phyloP scores from a whole-genome alignment of 2,113 vertebrate genomes.

The Paedocypris sp. region DNA sequence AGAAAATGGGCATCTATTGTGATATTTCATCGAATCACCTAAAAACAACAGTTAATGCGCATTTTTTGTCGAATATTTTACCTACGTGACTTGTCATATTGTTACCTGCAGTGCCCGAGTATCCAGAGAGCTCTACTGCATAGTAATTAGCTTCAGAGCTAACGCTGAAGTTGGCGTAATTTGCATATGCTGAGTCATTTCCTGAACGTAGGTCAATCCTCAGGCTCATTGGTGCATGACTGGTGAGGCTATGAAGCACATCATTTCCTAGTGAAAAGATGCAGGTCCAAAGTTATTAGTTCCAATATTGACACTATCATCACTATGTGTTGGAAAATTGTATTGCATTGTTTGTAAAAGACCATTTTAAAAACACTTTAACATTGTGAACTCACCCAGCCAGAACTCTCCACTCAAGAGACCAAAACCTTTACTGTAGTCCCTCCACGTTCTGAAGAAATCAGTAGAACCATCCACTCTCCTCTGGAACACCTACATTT shows the following conservation, averaged over 20 bases:
- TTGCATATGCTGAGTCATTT: conserved; percentile 54
- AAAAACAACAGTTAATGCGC: too few species aligned
- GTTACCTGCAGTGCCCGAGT: conserved; percentile 62
- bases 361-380: too few species aligned
- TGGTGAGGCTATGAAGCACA: conserved; percentile 55
- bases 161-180: conserved; percentile 56
- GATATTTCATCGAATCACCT: conserved; percentile 85
- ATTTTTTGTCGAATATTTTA: too few species aligned
- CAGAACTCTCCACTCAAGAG: conserved; percentile 78
- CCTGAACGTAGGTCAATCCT: conserved; percentile 57
- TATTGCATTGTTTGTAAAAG: too few species aligned
- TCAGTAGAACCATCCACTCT: conserved; percentile 72
- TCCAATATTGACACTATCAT: too few species aligned
- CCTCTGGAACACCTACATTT: conserved; percentile 78
- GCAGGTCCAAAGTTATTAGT: too few species aligned
- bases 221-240: conserved; percentile 48
- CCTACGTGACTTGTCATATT: neutral
- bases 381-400: conserved; percentile 71
- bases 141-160: conserved; percentile 49
- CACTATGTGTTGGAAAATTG: too few species aligned
- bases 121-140: conserved; percentile 50
- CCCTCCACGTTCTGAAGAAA: conserved; percentile 78
- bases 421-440: conserved; percentile 78
- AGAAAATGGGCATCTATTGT: conserved; percentile 79
- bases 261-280: conserved; percentile 59